These are phyloP conservation scores for Clupea harengus DNA, from an alignment of 2,113 vertebrate species.

Conservation along the genomic window DNA sequence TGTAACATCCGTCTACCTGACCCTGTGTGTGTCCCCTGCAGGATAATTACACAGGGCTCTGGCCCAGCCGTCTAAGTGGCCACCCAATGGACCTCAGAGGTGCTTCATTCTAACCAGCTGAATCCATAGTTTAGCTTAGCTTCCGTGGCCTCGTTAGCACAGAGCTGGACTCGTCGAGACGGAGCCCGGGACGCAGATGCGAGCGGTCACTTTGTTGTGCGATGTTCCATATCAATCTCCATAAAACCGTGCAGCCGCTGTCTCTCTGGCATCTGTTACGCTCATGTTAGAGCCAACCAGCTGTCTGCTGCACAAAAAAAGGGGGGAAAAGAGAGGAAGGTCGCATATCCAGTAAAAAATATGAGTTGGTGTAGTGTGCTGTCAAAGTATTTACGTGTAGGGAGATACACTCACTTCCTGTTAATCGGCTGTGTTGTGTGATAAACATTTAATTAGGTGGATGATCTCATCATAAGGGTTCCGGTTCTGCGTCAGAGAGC, in stretches of 20 bases:
- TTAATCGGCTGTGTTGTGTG: neutral
- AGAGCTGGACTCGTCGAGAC: neutral
- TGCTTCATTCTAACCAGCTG: neutral
- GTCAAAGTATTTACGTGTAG: neutral
- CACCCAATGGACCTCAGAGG: neutral
- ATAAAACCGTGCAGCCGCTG: neutral
- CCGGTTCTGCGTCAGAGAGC: neutral
- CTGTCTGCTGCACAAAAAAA: neutral
- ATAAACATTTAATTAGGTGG: neutral
- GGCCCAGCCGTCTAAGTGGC: constrained; percentile 9
- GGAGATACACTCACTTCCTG: neutral
- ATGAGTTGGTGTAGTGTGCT: neutral
- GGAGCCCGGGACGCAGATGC: neutral
- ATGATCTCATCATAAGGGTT: neutral
- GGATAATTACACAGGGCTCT: neutral
- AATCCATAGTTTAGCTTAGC: neutral
- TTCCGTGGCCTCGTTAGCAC: neutral
- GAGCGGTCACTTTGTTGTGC: constrained; percentile 8
- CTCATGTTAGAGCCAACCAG: neutral
- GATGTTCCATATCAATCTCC: constrained; percentile 10
- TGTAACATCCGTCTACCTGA: neutral
- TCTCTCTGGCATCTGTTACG: neutral
- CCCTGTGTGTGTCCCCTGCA: constrained; percentile 8
- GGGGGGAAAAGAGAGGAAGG: neutral
- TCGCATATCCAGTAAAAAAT: neutral